Conservation (phyloP, 2,888 invertebrate genomes). For the Tenthredo amoena region DNA sequence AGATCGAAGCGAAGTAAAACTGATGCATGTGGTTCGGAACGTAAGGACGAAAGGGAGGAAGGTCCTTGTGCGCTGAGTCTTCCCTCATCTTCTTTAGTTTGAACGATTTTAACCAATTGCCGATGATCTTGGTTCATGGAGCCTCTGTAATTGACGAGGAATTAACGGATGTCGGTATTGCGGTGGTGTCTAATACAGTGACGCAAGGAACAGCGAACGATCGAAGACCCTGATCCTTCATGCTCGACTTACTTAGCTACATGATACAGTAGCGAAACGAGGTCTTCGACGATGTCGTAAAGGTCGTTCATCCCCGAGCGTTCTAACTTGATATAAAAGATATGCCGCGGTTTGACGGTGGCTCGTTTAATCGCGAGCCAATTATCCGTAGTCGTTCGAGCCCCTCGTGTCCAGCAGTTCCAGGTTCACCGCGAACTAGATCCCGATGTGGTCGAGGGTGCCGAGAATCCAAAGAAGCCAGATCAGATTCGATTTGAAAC, state of each 20-base stretch:
- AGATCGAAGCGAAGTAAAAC: no score
- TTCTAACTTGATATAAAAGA: neutral
- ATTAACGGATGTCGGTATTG: neutral
- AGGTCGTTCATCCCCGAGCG: constrained; percentile 31
- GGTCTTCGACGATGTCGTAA: constrained; percentile 35
- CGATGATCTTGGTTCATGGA: neutral
- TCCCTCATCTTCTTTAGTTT: neutral
- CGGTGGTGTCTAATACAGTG: constrained; percentile 14
- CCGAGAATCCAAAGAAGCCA: neutral
- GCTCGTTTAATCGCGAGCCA: constrained; percentile 41
- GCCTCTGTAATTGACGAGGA: neutral
- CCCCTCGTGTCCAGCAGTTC: neutral
- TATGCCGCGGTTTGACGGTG: constrained; percentile 33
- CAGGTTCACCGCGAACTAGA: neutral
- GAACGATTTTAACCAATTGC: neutral
- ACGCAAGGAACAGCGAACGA: constrained; percentile 29
- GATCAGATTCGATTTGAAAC: neutral
- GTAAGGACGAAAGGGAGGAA: neutral
- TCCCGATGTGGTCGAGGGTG: neutral
- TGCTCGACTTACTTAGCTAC: neutral
- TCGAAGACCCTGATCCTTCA: constrained; percentile 19
- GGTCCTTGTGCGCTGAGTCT: neutral
- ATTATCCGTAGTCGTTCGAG: neutral
- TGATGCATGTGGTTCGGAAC: neutral
- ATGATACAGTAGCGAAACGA: neutral